Evolutionary conservation across 2,888 invertebrate genomes (phyloP), one percentile per base, ranked within the genome.

Genomic region (Drosophila picticornis): DNA sequence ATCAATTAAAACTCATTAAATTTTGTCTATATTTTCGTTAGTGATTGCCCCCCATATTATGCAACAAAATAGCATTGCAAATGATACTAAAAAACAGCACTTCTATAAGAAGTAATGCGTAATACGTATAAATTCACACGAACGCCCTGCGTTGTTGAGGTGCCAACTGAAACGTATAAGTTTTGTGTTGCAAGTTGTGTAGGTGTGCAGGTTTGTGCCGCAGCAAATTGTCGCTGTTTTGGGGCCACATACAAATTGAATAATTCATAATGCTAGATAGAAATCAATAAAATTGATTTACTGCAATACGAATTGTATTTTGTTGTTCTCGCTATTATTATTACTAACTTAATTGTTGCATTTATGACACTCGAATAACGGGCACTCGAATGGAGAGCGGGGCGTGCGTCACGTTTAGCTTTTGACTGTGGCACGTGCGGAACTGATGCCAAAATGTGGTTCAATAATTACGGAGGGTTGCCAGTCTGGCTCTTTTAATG

Each of bases 351-450:
- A 76, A 75, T 72, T 76, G 67, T 51, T 65, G 55, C 63, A 65
- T 63, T 63, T 43, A 36, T 40, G 63, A 38, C 52, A 63, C 53
- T 46, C 46, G 22, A 59, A 58, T 22, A 4, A 5, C 7, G 34
- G 22, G 40, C 40, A n/a, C n/a, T n/a, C n/a, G n/a, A n/a, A 13
- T 46, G 46, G 22, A 22, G 7, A 7, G 46, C 13, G 22, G 11
- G 46, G 56, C 60, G n/a, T 64, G 67, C 50, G 48, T 52, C 64
- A 56, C 34, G 48, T 60, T 72, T 75, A 10, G 34, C 67, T 63
- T 72, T 79, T 78, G 79, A 79, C 75, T 78, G 64, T 19, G 79
- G 53, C 78, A 79, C 78, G 78, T 68, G 75, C 48, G 32, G n/a
- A 1, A 2, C 27, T 36, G 29, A 56, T 64, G 62, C 55, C 74